Conservation (phyloP, 2,113 vertebrate genomes). For the Montifringilla adamsi region DNA sequence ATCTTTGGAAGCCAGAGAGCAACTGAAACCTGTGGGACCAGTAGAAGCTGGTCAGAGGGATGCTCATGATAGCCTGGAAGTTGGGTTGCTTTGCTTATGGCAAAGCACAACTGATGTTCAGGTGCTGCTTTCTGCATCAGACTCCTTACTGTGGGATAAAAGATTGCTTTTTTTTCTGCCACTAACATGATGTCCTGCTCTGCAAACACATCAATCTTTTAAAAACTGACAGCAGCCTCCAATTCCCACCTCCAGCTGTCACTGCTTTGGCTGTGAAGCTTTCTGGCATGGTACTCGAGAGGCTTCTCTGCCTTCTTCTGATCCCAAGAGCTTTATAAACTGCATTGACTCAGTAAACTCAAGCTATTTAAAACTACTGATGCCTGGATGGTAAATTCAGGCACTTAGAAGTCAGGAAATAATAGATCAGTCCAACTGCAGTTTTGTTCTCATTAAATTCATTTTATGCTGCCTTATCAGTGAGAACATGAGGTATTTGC, state of each 20-base stretch:
- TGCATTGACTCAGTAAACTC: not conserved
- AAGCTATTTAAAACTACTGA: not conserved
- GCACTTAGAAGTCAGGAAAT: not conserved
- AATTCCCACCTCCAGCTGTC: not conserved
- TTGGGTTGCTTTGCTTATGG: not conserved
- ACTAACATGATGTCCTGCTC: not conserved
- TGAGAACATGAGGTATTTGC: not conserved
- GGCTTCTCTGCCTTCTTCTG: not conserved
- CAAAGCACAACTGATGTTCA: not conserved
- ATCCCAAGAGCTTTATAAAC: not conserved
- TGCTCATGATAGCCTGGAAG: rapidly evolving
- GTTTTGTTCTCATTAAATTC: not conserved
- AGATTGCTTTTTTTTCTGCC: not conserved
- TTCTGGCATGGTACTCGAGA: not conserved
- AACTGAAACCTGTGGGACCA: not conserved
- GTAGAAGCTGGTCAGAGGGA: not conserved
- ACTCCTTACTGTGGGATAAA: not conserved
- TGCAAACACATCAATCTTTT: not conserved
- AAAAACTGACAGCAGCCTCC: not conserved
- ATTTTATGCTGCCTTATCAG: not conserved
- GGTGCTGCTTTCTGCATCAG: not conserved
- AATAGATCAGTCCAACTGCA: not conserved
- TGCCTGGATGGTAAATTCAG: not conserved
- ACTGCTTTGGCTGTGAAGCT: constrained; percentile 9
- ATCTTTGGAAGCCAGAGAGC: not conserved